Evolutionary conservation across 1,140 invertebrate species (phyloP).

Genomic region (Muscidifurax raptorellus): DNA sequence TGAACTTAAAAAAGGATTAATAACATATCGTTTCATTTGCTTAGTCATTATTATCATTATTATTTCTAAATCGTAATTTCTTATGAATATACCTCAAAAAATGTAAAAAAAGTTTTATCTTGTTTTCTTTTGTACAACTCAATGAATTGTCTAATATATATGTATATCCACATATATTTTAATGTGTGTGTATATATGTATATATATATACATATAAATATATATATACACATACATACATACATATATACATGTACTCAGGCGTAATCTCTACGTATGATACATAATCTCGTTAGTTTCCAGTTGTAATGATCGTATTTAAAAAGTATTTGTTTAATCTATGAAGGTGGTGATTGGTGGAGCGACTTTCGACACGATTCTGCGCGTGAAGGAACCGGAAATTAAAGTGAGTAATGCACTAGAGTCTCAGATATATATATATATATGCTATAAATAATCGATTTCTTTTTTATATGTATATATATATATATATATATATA

Average conservation of each 20-base stretch:
- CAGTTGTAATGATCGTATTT: neutral
- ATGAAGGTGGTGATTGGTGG: slow-evolving; percentile 88
- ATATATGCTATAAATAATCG: slow-evolving; percentile 73
- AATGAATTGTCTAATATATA: neutral
- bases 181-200: too few species aligned
- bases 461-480: slow-evolving; percentile 58
- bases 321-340: slow-evolving; percentile 39
- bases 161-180: neutral
- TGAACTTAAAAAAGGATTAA: neutral
- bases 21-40: neutral
- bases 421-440: slow-evolving; percentile 59
- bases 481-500: slow-evolving; percentile 65
- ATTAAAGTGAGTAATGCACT: slow-evolving; percentile 80
- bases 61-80: slow-evolving; percentile 8
- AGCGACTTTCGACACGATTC: slow-evolving; percentile 85
- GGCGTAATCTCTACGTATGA: too few species aligned
- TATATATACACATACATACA: too few species aligned
- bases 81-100: slow-evolving; percentile 15
- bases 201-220: too few species aligned
- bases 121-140: neutral
- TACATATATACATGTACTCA: too few species aligned
- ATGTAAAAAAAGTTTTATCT: slow-evolving; percentile 15
- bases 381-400: slow-evolving; percentile 79
- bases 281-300: too few species aligned
- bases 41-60: neutral